These are phyloP conservation scores for Agrochola lota DNA, from an alignment of 2,888 invertebrate species.

Conservation along the genomic window DNA sequence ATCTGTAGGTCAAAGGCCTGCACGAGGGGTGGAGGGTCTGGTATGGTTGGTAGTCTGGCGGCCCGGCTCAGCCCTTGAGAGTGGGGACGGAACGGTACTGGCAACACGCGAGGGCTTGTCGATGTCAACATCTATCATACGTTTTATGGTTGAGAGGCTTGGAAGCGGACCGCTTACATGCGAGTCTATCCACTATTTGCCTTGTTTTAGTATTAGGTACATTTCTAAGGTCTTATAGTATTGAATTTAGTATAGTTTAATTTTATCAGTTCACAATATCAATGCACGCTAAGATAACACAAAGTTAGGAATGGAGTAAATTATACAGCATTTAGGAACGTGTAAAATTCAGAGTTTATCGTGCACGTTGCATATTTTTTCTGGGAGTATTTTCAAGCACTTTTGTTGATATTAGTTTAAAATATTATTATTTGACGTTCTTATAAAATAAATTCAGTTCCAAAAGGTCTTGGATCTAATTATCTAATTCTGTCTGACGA, in stretches of 20 bases:
- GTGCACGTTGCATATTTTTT: slow-evolving; percentile 4
- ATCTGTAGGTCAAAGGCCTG: slow-evolving; percentile 63
- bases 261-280: slow-evolving; percentile 15
- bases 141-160: slow-evolving; percentile 86
- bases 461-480: slow-evolving; percentile 2
- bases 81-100: slow-evolving; percentile 86
- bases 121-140: slow-evolving; percentile 87
- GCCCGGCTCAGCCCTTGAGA: slow-evolving; percentile 82
- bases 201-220: slow-evolving; percentile 70
- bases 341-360: not conserved
- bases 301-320: slow-evolving; percentile 5
- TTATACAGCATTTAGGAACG: not conserved
- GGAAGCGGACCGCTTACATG: slow-evolving; percentile 86
- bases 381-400: not conserved
- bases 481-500: slow-evolving; percentile 54
- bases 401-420: not conserved
- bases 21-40: slow-evolving; percentile 75
- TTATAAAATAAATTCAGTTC: not conserved
- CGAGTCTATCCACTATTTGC: slow-evolving; percentile 77
- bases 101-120: slow-evolving; percentile 87
- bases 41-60: slow-evolving; percentile 73
- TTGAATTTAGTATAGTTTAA: slow-evolving; percentile 33
- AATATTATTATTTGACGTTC: not conserved
- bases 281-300: not conserved
- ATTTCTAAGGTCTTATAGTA: slow-evolving; percentile 56